Percentiles rank a stretch among this genome's conserved stretches.
These are phyloP conservation scores for Pollachius pollachius DNA, from an alignment of 2,113 vertebrate genomes.

Conservation along the genomic window DNA sequence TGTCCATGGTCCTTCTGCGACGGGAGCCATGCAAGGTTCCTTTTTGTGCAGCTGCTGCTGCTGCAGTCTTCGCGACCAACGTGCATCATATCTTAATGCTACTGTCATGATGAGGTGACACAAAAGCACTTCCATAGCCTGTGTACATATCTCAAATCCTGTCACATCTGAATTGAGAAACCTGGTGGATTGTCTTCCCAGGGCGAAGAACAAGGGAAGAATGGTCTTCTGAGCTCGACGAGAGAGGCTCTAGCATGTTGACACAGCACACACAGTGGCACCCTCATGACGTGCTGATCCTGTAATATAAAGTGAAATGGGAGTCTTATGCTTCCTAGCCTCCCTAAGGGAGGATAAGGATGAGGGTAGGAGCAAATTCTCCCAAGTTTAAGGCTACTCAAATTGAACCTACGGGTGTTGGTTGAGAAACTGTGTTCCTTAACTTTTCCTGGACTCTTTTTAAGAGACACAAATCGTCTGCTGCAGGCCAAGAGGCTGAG, in stretches of 20 bases:
- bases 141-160: too few species aligned
- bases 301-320: conserved; percentile 37
- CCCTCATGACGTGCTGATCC: conserved; percentile 8
- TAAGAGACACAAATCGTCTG: conserved; percentile 20
- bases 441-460: conserved; percentile 1
- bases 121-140: too few species aligned
- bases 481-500: conserved; percentile 13
- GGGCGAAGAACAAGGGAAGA: conserved; percentile 16
- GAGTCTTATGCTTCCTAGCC: conserved; percentile 45
- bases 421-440: conserved; percentile 29
- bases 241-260: neutral
- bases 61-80: too few species aligned
- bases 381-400: neutral
- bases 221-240: conserved; percentile 13
- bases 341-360: conserved; percentile 14
- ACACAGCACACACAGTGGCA: too few species aligned
- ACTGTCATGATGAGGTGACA: too few species aligned
- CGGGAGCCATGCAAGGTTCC: too few species aligned
- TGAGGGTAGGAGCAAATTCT: conserved; percentile 3
- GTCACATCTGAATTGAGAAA: neutral
- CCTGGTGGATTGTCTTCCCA: conserved; percentile 2
- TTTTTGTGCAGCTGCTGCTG: too few species aligned
- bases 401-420: conserved; percentile 2
- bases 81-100: too few species aligned
- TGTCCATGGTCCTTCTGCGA: too few species aligned